Evolutionary conservation across 2,888 invertebrate genomes (phyloP).

Genomic region (Erebia aethiops): DNA sequence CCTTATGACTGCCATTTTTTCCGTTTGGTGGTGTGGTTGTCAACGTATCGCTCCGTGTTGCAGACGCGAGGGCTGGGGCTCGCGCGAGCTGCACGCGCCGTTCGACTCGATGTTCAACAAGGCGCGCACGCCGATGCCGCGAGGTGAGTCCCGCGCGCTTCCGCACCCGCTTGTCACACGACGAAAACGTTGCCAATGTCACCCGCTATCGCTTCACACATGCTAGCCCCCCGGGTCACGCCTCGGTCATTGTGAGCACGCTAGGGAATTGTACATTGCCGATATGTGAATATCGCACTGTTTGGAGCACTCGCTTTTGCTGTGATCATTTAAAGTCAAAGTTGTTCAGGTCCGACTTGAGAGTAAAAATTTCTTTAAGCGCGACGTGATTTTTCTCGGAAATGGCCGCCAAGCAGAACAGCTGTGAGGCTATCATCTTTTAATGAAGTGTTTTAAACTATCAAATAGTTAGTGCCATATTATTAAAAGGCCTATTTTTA

Average conservation of each 20-base stretch:
- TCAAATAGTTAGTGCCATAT: no score
- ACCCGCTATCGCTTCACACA: constrained; percentile 35
- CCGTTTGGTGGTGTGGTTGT: background rate
- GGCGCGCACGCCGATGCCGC: constrained; percentile 83
- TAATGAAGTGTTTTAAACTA: no score
- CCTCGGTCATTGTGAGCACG: constrained; percentile 17
- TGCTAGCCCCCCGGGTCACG: constrained; percentile 10
- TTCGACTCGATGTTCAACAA: constrained; percentile 88
- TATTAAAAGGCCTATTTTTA: no score
- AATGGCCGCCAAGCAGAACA: no score
- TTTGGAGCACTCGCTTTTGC: constrained; percentile 30
- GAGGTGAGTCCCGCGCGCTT: constrained; percentile 83
- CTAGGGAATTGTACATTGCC: constrained; percentile 19
- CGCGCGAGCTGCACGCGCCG: constrained; percentile 88
- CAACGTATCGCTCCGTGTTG: constrained; percentile 14
- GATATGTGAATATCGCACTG: constrained; percentile 21
- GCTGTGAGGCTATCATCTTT: no score
- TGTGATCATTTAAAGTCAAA: background rate
- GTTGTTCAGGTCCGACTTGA: background rate
- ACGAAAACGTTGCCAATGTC: constrained; percentile 72
- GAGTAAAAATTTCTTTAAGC: background rate
- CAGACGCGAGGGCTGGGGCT: constrained; percentile 81
- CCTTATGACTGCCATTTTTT: no score
- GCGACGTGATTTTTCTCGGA: background rate
- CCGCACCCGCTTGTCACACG: constrained; percentile 45